Evolutionary conservation across 2,797 vertebrate species (phyloP).

Genomic region (Lacerta bilineata): DNA sequence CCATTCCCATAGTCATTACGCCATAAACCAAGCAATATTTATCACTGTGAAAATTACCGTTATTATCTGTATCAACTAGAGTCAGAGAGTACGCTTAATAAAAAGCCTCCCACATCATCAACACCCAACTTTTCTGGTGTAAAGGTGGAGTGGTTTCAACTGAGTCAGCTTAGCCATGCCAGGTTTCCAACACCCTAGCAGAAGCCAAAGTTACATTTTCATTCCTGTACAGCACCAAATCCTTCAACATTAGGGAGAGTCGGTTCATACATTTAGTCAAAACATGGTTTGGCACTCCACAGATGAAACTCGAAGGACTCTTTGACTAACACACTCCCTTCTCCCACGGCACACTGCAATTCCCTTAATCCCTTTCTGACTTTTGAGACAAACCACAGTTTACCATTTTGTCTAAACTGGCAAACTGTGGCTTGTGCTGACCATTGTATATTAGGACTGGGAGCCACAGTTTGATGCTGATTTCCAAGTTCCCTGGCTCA

Average conservation of each 20-base stretch:
- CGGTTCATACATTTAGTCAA: background rate
- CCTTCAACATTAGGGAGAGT: background rate
- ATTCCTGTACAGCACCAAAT: background rate
- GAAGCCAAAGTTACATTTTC: background rate
- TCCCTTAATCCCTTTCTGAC: background rate
- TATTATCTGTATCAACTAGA: conserved; percentile 40
- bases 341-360: background rate
- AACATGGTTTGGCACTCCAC: background rate
- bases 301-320: background rate
- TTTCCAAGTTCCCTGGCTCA: background rate
- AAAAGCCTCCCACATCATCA: background rate
- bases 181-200: background rate
- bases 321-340: background rate
- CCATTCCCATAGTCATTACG: background rate
- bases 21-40: conserved; percentile 32
- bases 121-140: background rate
- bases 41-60: conserved; percentile 30
- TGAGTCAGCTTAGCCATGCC: background rate
- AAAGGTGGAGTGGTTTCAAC: background rate
- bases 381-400: background rate
- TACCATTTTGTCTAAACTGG: background rate
- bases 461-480: background rate
- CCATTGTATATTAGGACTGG: background rate
- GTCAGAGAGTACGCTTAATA: conserved; percentile 15
- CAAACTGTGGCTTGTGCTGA: background rate